Base-by-base conservation (phyloP, 2,888 invertebrate species). In the Microctonus aethiopoides region DNA sequence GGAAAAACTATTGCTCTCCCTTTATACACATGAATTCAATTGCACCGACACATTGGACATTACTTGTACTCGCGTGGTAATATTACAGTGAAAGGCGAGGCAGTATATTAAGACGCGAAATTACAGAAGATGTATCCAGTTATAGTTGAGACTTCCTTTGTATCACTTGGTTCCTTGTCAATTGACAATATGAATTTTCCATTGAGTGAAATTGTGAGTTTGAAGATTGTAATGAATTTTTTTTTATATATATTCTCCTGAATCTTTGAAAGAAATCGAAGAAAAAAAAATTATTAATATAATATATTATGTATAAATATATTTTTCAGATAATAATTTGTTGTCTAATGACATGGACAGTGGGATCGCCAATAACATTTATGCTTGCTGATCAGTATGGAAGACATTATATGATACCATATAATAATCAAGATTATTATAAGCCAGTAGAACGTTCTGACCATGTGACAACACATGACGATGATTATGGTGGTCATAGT, bases 21-120 rank as follows among this genome's bases (percentile, higher is more conserved):
- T 54, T 46, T n/a, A 46, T 46, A 6, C 24, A 54, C 54, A 22
- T 22, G 34, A 52, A 32, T 32, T 22, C 22, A 32, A 52, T 29
- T 34, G 34, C 26, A 22, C n/a, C 20, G 52, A 63, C 32, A 46
- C 46, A 52, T 16, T 62, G 52, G 46, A 34, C 22, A 13, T 22
- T 63, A 22, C 24, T 29, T 57, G 46, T 46, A n/a, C 46, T 16
- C 46, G 73, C 69, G 70, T 67, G 72, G 74, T 72, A 74, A 74
- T 73, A 36, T 68, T 72, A 78, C 81, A 82, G 86, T 86, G 86
- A 86, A 86, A 86, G 86, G 86, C 82, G 71, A 70, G 65, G 39
- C 71, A 76, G 79, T 86, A 86, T 86, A 86, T 86, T 86, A 86
- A 84, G 83, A 81, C 80, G 81, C 71, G 84, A 78, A 81, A 79